A percentile compares a stretch with the other conserved stretches of the same genome.
Evolutionary conservation across 2,113 vertebrate species (phyloP).

Genomic region (Ceyx melanurus): DNA sequence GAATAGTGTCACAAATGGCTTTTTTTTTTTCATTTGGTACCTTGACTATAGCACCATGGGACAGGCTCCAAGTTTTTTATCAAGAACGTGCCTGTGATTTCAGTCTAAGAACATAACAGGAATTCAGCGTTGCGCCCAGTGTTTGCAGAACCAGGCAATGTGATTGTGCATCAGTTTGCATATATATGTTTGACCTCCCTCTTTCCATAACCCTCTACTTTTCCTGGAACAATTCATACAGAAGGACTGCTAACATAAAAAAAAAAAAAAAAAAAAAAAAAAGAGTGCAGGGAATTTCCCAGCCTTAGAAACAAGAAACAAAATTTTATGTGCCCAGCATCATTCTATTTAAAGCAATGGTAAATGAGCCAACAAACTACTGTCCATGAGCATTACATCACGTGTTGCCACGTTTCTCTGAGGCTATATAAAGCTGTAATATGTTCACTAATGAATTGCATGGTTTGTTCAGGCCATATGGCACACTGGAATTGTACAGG

Average conservation of each 20-base stretch:
- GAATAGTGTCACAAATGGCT: background rate
- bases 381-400: conserved; percentile 63
- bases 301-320: background rate
- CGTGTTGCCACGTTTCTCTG: conserved; percentile 38
- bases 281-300: background rate
- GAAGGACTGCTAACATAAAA: background rate
- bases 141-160: background rate
- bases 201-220: background rate
- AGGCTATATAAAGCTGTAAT: conserved; percentile 46
- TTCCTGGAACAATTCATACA: background rate
- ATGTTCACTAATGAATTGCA: conserved; percentile 29
- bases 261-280: background rate
- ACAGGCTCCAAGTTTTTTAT: conserved; percentile 12
- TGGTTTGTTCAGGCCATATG: conserved; percentile 58
- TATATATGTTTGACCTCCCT: background rate
- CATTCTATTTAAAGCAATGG: conserved; percentile 56
- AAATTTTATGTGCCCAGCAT: background rate
- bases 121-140: background rate
- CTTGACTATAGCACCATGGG: background rate
- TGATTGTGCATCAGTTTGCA: background rate
- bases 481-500: background rate
- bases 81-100: background rate
- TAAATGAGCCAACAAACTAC: conserved; percentile 63
- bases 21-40: background rate
- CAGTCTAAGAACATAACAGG: background rate